These are phyloP conservation scores for Steromphala cineraria DNA, from an alignment of 2,888 invertebrate species.

Conservation along the genomic window DNA sequence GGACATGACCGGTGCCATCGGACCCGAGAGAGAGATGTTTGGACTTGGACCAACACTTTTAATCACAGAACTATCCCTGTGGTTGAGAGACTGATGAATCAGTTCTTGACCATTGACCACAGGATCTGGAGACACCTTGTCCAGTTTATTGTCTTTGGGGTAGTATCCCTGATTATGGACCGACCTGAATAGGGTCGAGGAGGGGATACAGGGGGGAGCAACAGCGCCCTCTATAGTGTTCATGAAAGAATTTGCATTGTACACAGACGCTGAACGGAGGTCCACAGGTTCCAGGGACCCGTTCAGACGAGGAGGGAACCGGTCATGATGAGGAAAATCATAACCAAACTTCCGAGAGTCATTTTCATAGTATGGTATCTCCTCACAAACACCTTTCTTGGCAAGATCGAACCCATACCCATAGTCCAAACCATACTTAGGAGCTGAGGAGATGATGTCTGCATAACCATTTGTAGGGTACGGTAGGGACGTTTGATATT, in stretches of 20 bases:
- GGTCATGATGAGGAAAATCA: slow-evolving; percentile 49
- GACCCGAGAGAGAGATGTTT: slow-evolving; percentile 41
- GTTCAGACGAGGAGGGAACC: slow-evolving; percentile 61
- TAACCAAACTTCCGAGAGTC: slow-evolving; percentile 66
- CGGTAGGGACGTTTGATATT: slow-evolving; percentile 70
- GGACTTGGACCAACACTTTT: slow-evolving; percentile 50
- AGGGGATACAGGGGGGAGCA: slow-evolving; percentile 49
- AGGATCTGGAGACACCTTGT: slow-evolving; percentile 18
- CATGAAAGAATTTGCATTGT: slow-evolving; percentile 51
- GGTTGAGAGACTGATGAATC: neutral
- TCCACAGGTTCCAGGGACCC: slow-evolving; percentile 65
- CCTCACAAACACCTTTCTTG: slow-evolving; percentile 69
- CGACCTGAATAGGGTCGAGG: slow-evolving; percentile 53
- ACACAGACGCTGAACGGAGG: slow-evolving; percentile 59
- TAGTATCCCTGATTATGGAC: slow-evolving; percentile 36
- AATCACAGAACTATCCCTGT: slow-evolving; percentile 52
- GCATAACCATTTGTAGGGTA: slow-evolving; percentile 70
- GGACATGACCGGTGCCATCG: slow-evolving; percentile 34
- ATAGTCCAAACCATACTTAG: slow-evolving; percentile 71
- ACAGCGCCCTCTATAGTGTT: slow-evolving; percentile 53
- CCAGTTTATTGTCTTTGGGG: slow-evolving; percentile 17
- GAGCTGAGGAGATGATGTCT: slow-evolving; percentile 66
- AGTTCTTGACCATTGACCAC: slow-evolving; percentile 18
- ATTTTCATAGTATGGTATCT: slow-evolving; percentile 59
- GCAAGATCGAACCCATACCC: slow-evolving; percentile 71